Base-by-base conservation (phyloP, 2,797 vertebrate genomes). In the Coccyzus lansbergi region DNA sequence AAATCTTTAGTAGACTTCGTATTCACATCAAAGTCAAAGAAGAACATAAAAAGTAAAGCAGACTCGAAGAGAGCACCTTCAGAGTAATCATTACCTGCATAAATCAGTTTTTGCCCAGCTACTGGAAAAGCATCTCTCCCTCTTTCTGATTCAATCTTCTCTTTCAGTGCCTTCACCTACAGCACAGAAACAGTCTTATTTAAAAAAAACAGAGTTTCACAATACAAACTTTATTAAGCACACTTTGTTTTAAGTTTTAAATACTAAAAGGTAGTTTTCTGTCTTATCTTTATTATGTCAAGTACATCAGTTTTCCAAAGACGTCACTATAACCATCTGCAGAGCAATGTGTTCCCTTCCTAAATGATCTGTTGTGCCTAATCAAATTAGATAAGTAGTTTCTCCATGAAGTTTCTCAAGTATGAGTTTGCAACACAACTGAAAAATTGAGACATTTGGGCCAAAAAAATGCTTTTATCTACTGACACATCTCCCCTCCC, bases 111-210 rank as follows among this genome's bases (percentile, higher is more conserved):
- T 96, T 99, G 99, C 83, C 98, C 99, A 76, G 98, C 98, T 84
- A 99, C 98, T 78, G 99, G 98, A 97, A 99, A 99, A 83, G 97
- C 96, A 91, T 99, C 99, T 93, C 98, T 99, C 46, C 99, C 99
- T 83, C 98, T 99, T 97, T 99, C 99, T 93, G 98, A 98, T 97
- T 99, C 99, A 95, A 99, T 99, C 97, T 98, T 99, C 97, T 99
- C 98, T 95, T 99, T 99, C 95, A 99, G 97, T 15, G 98, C 98
- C 95, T 98, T 99, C 87, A 99, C 99, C 99, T 99, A 93, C 90
- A 97, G 51, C 42, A 96, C 26, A 97, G 12, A 94, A 95, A 93
- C 12, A 83, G 53, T 36, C 52, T 75, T 75, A 84, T 84, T 69
- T 46, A 74, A 77, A 71, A 40, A 59, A 51, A 33, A n/a, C n/a